phyloP scores from a whole-genome alignment of 2,888 invertebrate species.

The Dromius quadrimaculatus region DNA sequence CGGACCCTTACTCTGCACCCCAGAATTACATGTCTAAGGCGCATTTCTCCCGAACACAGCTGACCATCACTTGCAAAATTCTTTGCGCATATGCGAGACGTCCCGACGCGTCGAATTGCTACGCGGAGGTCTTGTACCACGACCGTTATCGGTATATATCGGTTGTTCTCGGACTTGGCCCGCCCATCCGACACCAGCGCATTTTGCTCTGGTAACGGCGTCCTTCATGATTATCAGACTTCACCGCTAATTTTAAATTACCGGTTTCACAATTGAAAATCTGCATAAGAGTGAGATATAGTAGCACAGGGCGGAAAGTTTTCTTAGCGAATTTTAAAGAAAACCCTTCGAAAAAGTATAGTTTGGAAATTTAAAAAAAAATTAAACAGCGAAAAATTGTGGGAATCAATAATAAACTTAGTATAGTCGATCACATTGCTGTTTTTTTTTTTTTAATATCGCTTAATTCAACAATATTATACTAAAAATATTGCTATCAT shows the following conservation, averaged over 20 bases:
- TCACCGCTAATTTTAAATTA: slow-evolving; percentile 2
- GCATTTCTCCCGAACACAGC: slow-evolving; percentile 65
- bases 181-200: slow-evolving; percentile 57
- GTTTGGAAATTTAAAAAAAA: no score
- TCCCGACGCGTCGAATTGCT: slow-evolving; percentile 60
- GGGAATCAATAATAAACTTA: no score
- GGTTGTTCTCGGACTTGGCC: slow-evolving; percentile 60
- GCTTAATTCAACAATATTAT: no score
- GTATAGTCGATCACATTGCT: no score
- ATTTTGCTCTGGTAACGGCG: slow-evolving; percentile 27
- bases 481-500: no score
- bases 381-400: no score
- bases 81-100: slow-evolving; percentile 61
- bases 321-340: no score
- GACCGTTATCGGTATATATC: slow-evolving; percentile 55
- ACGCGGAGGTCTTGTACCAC: slow-evolving; percentile 51
- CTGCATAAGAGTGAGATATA: not conserved
- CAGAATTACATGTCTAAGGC: slow-evolving; percentile 65
- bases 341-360: no score
- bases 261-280: not conserved
- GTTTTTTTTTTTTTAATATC: no score
- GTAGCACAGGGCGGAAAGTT: no score
- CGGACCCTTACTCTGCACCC: slow-evolving; percentile 63
- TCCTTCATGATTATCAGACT: not conserved
- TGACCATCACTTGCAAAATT: slow-evolving; percentile 62